Percentiles rank a stretch among this genome's conserved stretches.
These are phyloP conservation scores for Heliothis peltigera DNA, from an alignment of 2,888 invertebrate species.

Conservation along the genomic window DNA sequence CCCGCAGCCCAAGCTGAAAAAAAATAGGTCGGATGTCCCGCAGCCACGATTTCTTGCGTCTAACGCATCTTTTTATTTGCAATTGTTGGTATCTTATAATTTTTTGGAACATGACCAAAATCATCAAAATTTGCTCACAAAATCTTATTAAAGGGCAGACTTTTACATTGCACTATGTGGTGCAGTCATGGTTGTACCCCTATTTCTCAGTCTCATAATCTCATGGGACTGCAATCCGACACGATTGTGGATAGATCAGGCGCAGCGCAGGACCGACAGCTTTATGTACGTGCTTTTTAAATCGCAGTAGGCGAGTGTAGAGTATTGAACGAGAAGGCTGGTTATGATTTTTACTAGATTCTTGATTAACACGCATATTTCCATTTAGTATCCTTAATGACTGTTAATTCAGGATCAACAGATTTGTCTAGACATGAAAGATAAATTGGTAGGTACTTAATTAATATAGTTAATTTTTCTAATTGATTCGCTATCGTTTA, in stretches of 20 bases:
- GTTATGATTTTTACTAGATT: no score
- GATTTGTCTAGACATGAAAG: no score
- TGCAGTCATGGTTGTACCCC: background rate
- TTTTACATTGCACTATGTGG: background rate
- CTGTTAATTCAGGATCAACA: no score
- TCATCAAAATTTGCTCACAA: background rate
- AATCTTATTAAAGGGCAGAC: background rate
- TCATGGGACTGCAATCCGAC: background rate
- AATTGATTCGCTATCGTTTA: slow-evolving; percentile 24
- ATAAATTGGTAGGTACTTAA: no score
- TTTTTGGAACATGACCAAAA: no score
- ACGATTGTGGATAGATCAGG: background rate
- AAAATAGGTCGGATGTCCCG: no score
- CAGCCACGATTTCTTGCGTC: no score
- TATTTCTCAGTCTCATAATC: background rate
- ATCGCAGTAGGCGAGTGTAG: background rate
- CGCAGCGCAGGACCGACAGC: background rate
- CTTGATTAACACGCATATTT: no score
- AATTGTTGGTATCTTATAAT: no score
- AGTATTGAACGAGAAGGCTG: background rate
- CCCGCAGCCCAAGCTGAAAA: no score
- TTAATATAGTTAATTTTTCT: background rate
- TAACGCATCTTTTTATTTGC: no score
- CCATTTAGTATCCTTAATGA: no score
- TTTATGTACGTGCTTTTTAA: background rate